Evolutionary conservation across 2,888 invertebrate genomes (phyloP).

Genomic region (Chamaedrilus cognettii): DNA sequence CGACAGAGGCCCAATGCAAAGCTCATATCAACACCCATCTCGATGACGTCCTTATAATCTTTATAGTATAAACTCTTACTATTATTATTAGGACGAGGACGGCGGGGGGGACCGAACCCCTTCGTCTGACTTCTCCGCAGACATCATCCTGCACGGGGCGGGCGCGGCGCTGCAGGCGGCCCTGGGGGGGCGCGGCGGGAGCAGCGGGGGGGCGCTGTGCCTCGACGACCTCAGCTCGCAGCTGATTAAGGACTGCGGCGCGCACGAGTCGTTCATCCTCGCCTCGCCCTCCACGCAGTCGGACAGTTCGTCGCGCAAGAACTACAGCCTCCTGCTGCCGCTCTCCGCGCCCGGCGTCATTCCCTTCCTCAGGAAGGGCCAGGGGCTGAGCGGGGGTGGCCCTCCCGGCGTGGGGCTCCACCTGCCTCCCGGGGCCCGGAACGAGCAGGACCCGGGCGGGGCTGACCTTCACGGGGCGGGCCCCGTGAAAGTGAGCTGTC

Average conservation of each 20-base stretch:
- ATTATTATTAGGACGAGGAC: too few relatives aligned
- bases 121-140: constrained; percentile 15
- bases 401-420: background rate
- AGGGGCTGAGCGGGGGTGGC: background rate
- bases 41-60: too few relatives aligned
- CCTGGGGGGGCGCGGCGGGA: background rate
- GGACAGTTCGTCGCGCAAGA: constrained; percentile 8
- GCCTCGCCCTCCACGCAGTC: constrained; percentile 9
- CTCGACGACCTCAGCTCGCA: constrained; percentile 5
- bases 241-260: background rate
- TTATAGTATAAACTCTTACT: too few relatives aligned
- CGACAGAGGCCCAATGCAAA: too few relatives aligned
- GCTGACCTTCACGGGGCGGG: background rate
- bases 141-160: constrained; percentile 13
- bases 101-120: too few relatives aligned
- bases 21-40: too few relatives aligned
- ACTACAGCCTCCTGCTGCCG: constrained; percentile 13
- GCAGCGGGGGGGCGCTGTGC: background rate
- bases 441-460: background rate
- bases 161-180: background rate
- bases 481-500: constrained; percentile 6
- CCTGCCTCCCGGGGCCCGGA: background rate
- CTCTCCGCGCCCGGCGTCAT: constrained; percentile 12
- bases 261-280: constrained; percentile 15
- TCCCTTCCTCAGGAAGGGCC: constrained; percentile 10